A percentile compares a stretch with the other conserved stretches of the same genome.
These are phyloP conservation scores for Drosophila repleta DNA, from an alignment of 1,140 invertebrate species.

Conservation along the genomic window DNA sequence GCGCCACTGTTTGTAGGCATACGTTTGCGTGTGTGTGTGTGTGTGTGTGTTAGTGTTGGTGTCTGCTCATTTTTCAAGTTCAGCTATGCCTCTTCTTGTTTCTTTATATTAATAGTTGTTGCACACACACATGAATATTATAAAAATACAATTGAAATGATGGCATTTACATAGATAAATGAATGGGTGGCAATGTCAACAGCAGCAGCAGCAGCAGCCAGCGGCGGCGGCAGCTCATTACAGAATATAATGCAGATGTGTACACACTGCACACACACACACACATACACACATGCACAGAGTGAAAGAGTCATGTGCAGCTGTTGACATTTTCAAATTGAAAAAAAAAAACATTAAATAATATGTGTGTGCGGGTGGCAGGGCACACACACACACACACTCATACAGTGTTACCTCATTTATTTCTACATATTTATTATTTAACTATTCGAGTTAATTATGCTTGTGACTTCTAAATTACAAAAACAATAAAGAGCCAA, in stretches of 20 bases:
- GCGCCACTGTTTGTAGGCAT: conserved; percentile 22
- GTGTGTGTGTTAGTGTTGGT: conserved; percentile 5
- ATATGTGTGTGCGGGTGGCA: not conserved
- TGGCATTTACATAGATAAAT: conserved; percentile 44
- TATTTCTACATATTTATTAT: conserved; percentile 18
- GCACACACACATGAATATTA: conserved; percentile 23
- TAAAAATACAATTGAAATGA: conserved; percentile 49
- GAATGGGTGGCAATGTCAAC: conserved; percentile 54
- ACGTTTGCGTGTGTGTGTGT: not conserved
- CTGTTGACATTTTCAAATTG: conserved; percentile 24
- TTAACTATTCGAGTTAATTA: conserved; percentile 58
- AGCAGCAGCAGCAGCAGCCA: conserved; percentile 18
- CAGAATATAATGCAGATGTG: conserved; percentile 45
- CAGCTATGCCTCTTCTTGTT: conserved; percentile 28
- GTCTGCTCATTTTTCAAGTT: conserved; percentile 38
- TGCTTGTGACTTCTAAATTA: conserved; percentile 47
- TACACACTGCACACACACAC: conserved; percentile 22
- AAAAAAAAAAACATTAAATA: conserved; percentile 5
- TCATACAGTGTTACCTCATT: conserved; percentile 6
- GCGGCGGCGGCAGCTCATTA: conserved; percentile 35
- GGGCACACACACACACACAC: too few species aligned
- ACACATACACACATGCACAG: not conserved
- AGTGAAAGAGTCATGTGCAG: conserved; percentile 20
- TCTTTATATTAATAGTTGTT: conserved; percentile 15
- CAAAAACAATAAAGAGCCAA: not conserved